Evolutionary conservation across 2,888 invertebrate species (phyloP), one percentile per base, ranked within the genome.

Genomic region (Pedicia rivosa): DNA sequence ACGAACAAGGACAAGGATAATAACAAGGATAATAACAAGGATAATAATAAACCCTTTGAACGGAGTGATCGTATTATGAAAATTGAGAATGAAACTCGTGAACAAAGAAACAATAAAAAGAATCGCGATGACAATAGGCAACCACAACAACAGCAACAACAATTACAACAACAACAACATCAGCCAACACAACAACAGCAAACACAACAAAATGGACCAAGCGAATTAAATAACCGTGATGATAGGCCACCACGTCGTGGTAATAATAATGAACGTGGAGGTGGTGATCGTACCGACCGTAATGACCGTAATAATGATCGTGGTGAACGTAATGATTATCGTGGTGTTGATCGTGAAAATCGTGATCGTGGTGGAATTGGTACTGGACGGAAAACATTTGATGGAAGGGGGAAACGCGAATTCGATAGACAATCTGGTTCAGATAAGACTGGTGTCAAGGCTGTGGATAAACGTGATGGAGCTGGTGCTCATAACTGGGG

Each of bases 401-500:
- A 52, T 37, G 64, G 63, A 37, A 62, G 67, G 52, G 83, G 86
- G 46, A 90, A 87, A 63, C 74, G 92, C 34, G 92, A 92, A 66
- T 92, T 84, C 58, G 92, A 92, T 64, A 75, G 92, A 48, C 84
- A 91, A 60, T 91, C 91, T 51, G 92, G 92, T 48, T 90, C 88
- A 42, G 91, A 91, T 62, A 88, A 84, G 67, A 91, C 90, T 55
- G 91, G 92, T 52, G 78, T 92, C 45, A 92, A 92, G 65, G 74
- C 90, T 44, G 74, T 87, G 50, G 92, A 92, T 62, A 94, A 94
- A 66, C 80, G 86, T 47, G 91, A 94, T 52, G 94, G 92, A 49
- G 83, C 77, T 59, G 94, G 92, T 46, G 79, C 90, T 47, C 87
- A 88, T 62, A 94, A 94, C 67, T 94, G 94, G 92, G 92, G 92